Conservation (phyloP, 2,113 vertebrate genomes). For the Eurystomus gularis region DNA sequence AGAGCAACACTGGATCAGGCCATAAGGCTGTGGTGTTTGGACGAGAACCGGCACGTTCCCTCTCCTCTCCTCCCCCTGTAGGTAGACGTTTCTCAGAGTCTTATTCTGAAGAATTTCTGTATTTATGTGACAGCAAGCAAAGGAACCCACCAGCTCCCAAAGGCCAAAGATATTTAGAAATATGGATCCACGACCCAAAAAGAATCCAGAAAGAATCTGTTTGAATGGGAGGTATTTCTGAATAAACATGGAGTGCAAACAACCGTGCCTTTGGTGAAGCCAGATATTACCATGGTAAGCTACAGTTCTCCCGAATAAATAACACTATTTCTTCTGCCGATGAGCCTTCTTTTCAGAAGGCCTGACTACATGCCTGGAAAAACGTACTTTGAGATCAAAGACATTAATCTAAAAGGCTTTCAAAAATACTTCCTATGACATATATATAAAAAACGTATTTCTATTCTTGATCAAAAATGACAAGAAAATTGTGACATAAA, state of each 20-base stretch:
- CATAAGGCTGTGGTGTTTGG: background rate
- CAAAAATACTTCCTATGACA: background rate
- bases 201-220: background rate
- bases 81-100: slow-evolving; percentile 36
- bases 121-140: background rate
- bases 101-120: slow-evolving; percentile 1
- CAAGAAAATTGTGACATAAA: slow-evolving; percentile 32
- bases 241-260: background rate
- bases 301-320: slow-evolving; percentile 32
- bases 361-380: slow-evolving; percentile 22
- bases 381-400: slow-evolving; percentile 16
- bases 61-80: slow-evolving; percentile 37
- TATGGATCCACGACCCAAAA: background rate
- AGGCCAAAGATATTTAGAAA: slow-evolving; percentile 24
- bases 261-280: background rate
- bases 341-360: slow-evolving; percentile 34
- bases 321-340: background rate
- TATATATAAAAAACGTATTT: background rate
- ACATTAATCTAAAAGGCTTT: slow-evolving; percentile 5
- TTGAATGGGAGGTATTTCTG: background rate
- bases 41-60: background rate
- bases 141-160: background rate
- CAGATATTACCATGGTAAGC: background rate
- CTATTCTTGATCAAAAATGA: slow-evolving; percentile 1
- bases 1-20: background rate